Base-by-base conservation (phyloP, 2,888 invertebrate species). In the Catocala sponsa region DNA sequence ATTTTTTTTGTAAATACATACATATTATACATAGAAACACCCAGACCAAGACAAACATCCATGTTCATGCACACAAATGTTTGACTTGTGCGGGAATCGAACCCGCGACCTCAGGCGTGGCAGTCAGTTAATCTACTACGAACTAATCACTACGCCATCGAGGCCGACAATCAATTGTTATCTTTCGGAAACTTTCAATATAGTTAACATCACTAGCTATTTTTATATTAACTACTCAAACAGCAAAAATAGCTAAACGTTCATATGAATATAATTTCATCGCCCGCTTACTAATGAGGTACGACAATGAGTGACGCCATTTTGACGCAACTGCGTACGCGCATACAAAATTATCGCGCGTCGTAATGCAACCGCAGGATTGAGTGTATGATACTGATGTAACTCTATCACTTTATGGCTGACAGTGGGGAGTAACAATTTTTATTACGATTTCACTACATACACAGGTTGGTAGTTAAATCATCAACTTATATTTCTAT, bases 201-300 rank as follows among this genome's bases (percentile, higher is more conserved):
- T 15, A 15, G 15, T 15, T n/a, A n/a, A n/a, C n/a, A n/a, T n/a
- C n/a, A 15, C 48, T 35, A 10, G 32, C 13, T 13, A n/a, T 50
- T 44, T 51, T 38, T n/a, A 46, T 46, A n/a, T n/a, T n/a, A n/a
- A n/a, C n/a, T 32, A 32, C 10, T 9, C 1, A 1, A 33, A 53
- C 44, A 55, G 38, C 52, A 63, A 53, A 76, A 70, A 78, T 67
- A 75, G 66, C 66, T 70, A 59, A 65, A 56, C 65, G 65, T 76
- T 52, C 56, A 67, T 68, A 66, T 48, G 15, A 55, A 70, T 72
- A 72, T 65, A 54, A 63, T 53, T 42, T 25, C 65, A 50, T 60
- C 55, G 55, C 11, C 60, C 47, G 77, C 77, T 25, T 79, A 68
- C 65, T 72, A 72, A 79, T 79, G 76, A 70, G 58, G 54, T 50